Evolutionary conservation across 30 jellyfish, hydroid and myxozoan species (phyloP).

Genomic region (Clytia hemisphaerica): DNA sequence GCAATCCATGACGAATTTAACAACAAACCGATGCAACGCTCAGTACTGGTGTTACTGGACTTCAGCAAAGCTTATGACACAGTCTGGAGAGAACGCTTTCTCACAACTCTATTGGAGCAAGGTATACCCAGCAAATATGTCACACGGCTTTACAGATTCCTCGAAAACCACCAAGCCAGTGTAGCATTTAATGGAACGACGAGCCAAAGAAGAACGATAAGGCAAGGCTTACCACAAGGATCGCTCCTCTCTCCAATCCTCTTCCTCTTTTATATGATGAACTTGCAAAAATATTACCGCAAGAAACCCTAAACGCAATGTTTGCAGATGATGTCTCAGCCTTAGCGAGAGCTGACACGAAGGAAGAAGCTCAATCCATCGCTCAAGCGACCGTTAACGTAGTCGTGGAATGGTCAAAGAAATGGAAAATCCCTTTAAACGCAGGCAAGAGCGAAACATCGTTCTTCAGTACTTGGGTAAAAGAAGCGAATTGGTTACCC

Average conservation of each 20-base stretch:
- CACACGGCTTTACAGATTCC: background rate
- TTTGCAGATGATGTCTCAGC: conserved; percentile 3
- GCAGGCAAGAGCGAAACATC: too few relatives aligned
- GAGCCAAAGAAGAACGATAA: background rate
- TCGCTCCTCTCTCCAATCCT: too few relatives aligned
- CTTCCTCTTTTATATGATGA: background rate
- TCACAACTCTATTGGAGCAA: background rate
- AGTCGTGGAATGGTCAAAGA: too few relatives aligned
- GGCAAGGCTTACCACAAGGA: background rate
- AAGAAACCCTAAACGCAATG: background rate
- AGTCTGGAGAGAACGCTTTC: background rate
- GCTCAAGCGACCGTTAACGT: too few relatives aligned
- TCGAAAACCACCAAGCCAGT: background rate
- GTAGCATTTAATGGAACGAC: background rate
- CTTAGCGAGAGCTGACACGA: too few relatives aligned
- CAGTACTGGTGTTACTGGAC: background rate
- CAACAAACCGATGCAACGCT: background rate
- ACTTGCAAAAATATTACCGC: background rate
- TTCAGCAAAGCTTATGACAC: conserved; percentile 1
- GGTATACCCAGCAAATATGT: background rate
- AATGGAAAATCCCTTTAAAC: too few relatives aligned
- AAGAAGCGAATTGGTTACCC: too few relatives aligned
- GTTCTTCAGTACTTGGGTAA: too few relatives aligned
- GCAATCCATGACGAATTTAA: background rate
- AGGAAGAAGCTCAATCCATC: too few relatives aligned